Base-by-base conservation (phyloP, 2,797 vertebrate genomes). In the Clamator glandarius region DNA sequence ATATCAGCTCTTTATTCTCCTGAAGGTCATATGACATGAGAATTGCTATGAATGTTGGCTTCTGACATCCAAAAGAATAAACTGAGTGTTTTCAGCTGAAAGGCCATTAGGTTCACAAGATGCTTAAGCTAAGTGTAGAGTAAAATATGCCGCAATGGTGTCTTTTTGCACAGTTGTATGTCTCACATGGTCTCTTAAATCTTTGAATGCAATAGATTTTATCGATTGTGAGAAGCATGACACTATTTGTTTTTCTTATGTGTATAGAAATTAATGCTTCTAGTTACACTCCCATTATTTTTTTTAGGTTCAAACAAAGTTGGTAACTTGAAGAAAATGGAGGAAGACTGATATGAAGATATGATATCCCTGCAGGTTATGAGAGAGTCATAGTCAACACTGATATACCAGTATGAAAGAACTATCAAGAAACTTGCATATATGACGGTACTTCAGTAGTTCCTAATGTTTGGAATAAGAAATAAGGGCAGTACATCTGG, bases 1-100 rank as follows among this genome's bases (percentile, higher is more conserved):
- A 93, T 96, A 92, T 93, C 91, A 95, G 73, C 76, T 89, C 76
- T 92, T 95, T 87, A 77, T 80, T 87, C 89, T 87, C 17, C 36
- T 70, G 78, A 87, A 90, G 51, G 66, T 94, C 89, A 3, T 81
- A 92, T 58, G 83, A 93, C 82, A 91, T 88, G 48, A 84, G 69
- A 95, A 78, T 26, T 86, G 78, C 87, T 78, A 11, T 78, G 87
- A 91, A 81, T 86, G 69, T 70, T 78, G 39, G 6, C 29, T 86
- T 91, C 67, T 96, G 68, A 78, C 29, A 75, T 73, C 55, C 41
- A 67, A 78, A 84, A 86, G 84, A 89, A 89, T 72, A 94, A 89
- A 81, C 24, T 63, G 46, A 83, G 58, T 91, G 68, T 90, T 96
- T 92, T 82, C 31, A 84, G 12, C 52, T 51, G 31, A 94, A 89